Percentiles rank a stretch among this genome's conserved stretches.
Evolutionary conservation across 2,113 vertebrate genomes (phyloP).

Genomic region (Mobula birostris): DNA sequence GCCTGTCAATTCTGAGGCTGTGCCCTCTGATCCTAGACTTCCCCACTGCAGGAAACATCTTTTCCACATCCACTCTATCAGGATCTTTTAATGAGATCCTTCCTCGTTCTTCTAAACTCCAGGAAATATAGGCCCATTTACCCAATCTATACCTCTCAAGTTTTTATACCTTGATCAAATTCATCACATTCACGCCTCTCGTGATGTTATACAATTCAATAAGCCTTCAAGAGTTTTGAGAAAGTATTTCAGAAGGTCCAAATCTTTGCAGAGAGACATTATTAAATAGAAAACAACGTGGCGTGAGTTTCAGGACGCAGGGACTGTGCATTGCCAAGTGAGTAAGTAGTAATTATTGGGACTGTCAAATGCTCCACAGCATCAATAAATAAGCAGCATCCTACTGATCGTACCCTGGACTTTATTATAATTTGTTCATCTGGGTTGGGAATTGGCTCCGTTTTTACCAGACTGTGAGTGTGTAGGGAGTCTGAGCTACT

Average conservation of each 20-base stretch:
- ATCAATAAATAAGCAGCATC: background rate
- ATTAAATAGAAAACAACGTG: background rate
- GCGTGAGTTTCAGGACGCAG: background rate
- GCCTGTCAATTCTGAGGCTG: no score
- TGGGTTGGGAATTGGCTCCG: background rate
- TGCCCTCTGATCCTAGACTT: no score
- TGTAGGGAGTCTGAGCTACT: background rate
- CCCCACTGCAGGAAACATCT: no score
- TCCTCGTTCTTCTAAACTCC: no score
- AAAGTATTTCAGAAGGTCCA: background rate
- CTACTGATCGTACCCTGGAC: background rate
- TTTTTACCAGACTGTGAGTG: background rate
- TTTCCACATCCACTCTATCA: no score
- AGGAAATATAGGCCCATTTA: no score
- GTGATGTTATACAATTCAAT: no score
- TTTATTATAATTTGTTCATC: background rate
- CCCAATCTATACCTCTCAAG: no score
- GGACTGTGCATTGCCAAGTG: background rate
- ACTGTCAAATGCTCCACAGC: background rate
- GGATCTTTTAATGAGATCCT: no score
- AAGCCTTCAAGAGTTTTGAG: no score
- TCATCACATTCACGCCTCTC: no score
- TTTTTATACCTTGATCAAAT: no score
- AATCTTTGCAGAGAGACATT: background rate
- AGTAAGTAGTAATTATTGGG: background rate